Evolutionary conservation across 2,888 invertebrate genomes (phyloP), one percentile per base, ranked within the genome.

Genomic region (Pterostichus niger): DNA sequence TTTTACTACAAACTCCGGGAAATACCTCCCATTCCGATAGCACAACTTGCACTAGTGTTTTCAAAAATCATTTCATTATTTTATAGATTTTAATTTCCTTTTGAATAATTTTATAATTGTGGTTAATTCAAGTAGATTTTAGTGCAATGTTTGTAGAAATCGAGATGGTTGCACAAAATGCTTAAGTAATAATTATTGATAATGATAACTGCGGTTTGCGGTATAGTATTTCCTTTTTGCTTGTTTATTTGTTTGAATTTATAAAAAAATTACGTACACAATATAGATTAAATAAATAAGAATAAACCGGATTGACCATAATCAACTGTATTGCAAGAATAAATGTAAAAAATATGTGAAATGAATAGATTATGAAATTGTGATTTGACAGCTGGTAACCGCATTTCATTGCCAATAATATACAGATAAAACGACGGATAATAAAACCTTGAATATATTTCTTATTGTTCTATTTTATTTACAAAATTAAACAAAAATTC

Each of bases 1-100:
- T 7, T 71, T 71, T 71, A 71, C 68, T 71, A 71, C n/a, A 71
- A 71, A 71, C 40, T 17, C 17, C 44, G 68, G 68, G 44, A 71
- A 71, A 71, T 71, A 44, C 68, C 59, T 31, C 31, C 24, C 64
- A 17, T 40, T n/a, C 44, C 46, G 68, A 71, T 71, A 64, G 64
- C 44, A 17, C 17, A 40, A 15, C 17, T 44, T 13, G 17, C 54
- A 59, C 17, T 17, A 2, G 31, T 2, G 31, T 59, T 59, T 24
- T 9, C 33, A n/a, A 33, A 64, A 64, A 33, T 64, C n/a, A 13
- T 11, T 17, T 59, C 9, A 31, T 59, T 59, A 54, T 9, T 59
- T 17, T 24, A 15, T 40, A 40, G 40, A 40, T 40, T 40, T 24
- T 44, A 44, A 44, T 44, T 44, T 44, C 11, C 9, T 9, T 52